These are phyloP conservation scores for Drosophila quadrilineata DNA, from an alignment of 1,140 invertebrate species.

Conservation along the genomic window DNA sequence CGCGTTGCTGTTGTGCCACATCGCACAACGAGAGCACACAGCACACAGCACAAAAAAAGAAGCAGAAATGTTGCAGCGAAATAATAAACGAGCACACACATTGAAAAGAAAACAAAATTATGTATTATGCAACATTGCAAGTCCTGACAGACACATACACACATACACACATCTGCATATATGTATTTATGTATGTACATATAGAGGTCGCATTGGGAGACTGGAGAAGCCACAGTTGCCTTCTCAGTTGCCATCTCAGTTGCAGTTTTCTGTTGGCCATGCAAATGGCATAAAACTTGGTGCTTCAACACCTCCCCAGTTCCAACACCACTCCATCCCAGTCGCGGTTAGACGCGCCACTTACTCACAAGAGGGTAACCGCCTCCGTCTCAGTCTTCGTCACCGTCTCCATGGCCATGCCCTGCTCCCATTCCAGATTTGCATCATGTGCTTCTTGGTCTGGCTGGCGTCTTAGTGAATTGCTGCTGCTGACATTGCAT, in stretches of 20 bases:
- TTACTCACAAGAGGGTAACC: conserved; percentile 34
- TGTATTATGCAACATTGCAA: conserved; percentile 66
- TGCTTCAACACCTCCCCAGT: not conserved
- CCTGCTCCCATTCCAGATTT: not conserved
- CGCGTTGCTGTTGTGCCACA: conserved; percentile 36
- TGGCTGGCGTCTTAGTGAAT: not conserved
- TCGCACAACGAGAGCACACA: not conserved
- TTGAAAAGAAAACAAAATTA: conserved; percentile 72
- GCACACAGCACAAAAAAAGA: not conserved
- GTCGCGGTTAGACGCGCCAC: conserved; percentile 45
- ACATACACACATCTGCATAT: not conserved
- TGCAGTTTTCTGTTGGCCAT: conserved; percentile 40
- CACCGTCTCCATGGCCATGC: not conserved
- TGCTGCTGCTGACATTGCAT: conserved; percentile 19
- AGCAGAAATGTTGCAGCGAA: conserved; percentile 10
- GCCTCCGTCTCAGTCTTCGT: not conserved
- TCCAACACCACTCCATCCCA: not conserved
- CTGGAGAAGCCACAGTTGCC: conserved; percentile 23
- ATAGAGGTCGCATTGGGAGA: too few relatives aligned
- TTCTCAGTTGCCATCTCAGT: conserved; percentile 47
- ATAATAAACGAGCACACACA: conserved; percentile 56
- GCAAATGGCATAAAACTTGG: conserved; percentile 49
- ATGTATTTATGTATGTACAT: not conserved
- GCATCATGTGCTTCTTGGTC: too few relatives aligned
- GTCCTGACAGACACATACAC: conserved; percentile 50